These are phyloP conservation scores for Enteromius afrohamiltoni DNA, from an alignment of 2,797 vertebrate genomes.

Conservation along the genomic window DNA sequence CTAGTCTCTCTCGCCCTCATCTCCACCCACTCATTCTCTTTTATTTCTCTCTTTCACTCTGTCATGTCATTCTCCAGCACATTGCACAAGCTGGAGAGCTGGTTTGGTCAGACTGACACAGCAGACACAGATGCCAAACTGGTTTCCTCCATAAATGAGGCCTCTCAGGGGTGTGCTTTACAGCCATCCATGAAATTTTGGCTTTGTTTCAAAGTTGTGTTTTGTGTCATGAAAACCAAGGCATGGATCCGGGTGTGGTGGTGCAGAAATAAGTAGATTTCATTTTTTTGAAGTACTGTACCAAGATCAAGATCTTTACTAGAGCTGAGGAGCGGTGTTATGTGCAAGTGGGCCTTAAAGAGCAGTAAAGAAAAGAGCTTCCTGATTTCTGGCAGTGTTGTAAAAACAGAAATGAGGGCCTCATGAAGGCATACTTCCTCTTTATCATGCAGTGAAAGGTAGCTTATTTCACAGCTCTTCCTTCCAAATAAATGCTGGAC, in stretches of 20 bases:
- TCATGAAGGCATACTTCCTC: conserved; percentile 36
- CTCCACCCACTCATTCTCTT: conserved; percentile 17
- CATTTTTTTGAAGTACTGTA: neutral
- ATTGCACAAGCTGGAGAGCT: conserved; percentile 37
- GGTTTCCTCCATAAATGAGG: conserved; percentile 45
- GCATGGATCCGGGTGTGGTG: neutral
- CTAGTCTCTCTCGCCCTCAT: neutral
- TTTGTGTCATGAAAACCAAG: neutral
- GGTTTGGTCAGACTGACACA: conserved; percentile 47
- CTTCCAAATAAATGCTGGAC: conserved; percentile 2
- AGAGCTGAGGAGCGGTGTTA: neutral
- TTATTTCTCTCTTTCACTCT: neutral
- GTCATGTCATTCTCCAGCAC: neutral
- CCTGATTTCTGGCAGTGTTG: conserved; percentile 43
- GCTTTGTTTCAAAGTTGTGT: conserved; percentile 5
- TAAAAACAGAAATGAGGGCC: conserved; percentile 42
- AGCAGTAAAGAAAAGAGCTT: conserved; percentile 41
- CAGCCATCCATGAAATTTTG: neutral
- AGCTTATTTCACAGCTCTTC: neutral
- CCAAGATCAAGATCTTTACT: neutral
- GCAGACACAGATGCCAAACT: conserved; percentile 28
- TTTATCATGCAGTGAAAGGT: conserved; percentile 27
- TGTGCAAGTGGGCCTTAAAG: neutral
- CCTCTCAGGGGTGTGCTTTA: conserved; percentile 12
- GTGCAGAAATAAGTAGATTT: conserved; percentile 4